phyloP scores from a whole-genome alignment of 2,113 vertebrate genomes.

The Mustela lutreola region DNA sequence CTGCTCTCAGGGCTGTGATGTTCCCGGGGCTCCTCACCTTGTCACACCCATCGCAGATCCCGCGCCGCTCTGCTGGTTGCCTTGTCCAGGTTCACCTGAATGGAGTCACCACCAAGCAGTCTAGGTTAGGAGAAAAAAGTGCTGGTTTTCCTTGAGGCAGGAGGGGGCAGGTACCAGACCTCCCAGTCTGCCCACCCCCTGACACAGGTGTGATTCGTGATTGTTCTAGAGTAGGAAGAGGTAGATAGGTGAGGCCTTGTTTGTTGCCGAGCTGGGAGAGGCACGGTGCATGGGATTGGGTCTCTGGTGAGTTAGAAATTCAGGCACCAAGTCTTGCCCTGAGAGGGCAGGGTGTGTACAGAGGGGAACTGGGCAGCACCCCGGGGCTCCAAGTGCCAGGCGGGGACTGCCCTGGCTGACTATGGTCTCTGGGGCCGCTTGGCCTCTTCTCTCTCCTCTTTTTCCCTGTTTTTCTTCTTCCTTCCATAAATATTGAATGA shows the following conservation, averaged over 20 bases:
- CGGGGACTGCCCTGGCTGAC: background rate
- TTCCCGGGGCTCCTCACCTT: background rate
- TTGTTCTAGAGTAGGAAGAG: background rate
- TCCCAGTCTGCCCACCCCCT: accelerated
- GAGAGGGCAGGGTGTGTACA: background rate
- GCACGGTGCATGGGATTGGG: background rate
- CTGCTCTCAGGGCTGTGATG: background rate
- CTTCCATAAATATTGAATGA: background rate
- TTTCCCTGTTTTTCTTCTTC: background rate
- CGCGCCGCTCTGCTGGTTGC: accelerated
- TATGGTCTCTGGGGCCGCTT: background rate
- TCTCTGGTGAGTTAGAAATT: background rate
- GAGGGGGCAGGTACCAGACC: accelerated
- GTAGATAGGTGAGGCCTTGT: background rate
- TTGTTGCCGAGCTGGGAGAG: background rate
- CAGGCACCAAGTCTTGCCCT: background rate
- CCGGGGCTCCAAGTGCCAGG: background rate
- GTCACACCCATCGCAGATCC: background rate
- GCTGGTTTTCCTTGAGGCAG: background rate
- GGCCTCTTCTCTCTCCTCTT: background rate
- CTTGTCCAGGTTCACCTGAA: background rate
- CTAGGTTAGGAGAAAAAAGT: background rate
- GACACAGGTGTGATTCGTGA: background rate
- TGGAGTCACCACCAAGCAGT: background rate
- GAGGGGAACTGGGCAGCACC: background rate